Evolutionary conservation across 2,113 vertebrate species (phyloP), one percentile per base, ranked within the genome.

Genomic region (Fulica atra): DNA sequence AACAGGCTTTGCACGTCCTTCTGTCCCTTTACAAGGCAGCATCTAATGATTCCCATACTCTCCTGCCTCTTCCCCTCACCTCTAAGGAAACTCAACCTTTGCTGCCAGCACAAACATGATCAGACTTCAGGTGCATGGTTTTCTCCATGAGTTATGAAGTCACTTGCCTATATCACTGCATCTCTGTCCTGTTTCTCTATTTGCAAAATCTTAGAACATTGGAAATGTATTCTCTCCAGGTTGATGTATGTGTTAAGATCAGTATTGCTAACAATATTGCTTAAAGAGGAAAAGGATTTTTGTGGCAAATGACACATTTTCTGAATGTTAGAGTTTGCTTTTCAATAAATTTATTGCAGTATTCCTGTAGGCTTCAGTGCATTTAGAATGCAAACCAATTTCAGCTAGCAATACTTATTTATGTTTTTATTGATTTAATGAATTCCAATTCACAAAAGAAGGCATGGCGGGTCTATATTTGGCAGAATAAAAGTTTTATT

Each of bases 21-120:
- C 31, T 81, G 26, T 31, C 28, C 24, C 54, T 61, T 46, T 63
- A 23, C 16, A 79, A 79, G 44, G 13, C 23, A 70, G 7, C 8
- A 44, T 28, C 48, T 53, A 50, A n/a, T 12, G 38, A 33, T 2
- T 60, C 15, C 10, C 29, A 5, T 10, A 7, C 6, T 69, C 20
- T 69, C 11, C n/a, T 69, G 14, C 33, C 26, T 68, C 24, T 54
- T 74, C 3, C 10, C 11, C 33, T 57, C 0, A 0, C 28, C 21
- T 44, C 56, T 36, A 16, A 56, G 56, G 33, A 78, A 92, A 60
- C 21, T 15, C 24, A 64, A 19, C 14, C 31, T n/a, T 11, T 46
- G 13, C 21, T 31, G 28, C 18, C 31, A 16, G 25, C 33, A 35
- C 10, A n/a, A 46, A 57, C 2, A 17, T 9, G 9, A 36, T 59